Evolutionary conservation across 2,797 vertebrate genomes (phyloP).

Genomic region (Yasuhikotakia modesta): DNA sequence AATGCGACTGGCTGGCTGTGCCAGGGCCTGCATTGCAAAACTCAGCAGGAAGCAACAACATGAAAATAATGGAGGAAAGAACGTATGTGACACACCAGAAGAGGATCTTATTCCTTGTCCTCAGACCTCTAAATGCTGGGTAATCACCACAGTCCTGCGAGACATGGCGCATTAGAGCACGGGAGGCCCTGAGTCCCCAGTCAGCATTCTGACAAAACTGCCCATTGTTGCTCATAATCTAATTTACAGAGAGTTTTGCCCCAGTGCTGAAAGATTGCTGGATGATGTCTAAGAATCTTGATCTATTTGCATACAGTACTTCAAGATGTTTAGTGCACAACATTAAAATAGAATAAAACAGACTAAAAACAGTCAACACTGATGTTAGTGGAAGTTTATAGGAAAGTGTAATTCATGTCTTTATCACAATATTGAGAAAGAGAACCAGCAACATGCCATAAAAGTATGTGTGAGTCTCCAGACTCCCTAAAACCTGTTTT

Average conservation of each 20-base stretch:
- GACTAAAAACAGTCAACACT: not conserved
- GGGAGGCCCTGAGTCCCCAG: conserved; percentile 48
- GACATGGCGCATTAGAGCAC: conserved; percentile 58
- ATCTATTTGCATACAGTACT: conserved; percentile 20
- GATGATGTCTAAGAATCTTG: conserved; percentile 38
- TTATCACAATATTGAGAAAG: not conserved
- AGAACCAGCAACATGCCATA: not conserved
- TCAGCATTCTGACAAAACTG: conserved; percentile 61
- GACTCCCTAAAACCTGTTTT: conserved; percentile 10
- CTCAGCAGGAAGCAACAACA: conserved; percentile 61
- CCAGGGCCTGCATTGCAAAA: conserved; percentile 61
- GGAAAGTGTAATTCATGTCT: not conserved
- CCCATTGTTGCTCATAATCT: conserved; percentile 69
- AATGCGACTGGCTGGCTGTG: conserved; percentile 86
- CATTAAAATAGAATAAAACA: not conserved
- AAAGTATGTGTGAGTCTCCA: not conserved
- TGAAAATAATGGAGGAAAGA: conserved; percentile 56
- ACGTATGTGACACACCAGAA: conserved; percentile 58
- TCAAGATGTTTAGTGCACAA: conserved; percentile 14
- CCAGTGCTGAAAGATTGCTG: conserved; percentile 51
- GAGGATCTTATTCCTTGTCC: conserved; percentile 53
- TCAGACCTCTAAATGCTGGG: conserved; percentile 52
- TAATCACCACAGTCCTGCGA: conserved; percentile 58
- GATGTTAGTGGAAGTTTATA: not conserved
- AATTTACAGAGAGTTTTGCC: conserved; percentile 62